Evolutionary conservation across 2,888 invertebrate species (phyloP), one percentile per base, ranked within the genome.

Genomic region (Pristionchus japonicus): DNA sequence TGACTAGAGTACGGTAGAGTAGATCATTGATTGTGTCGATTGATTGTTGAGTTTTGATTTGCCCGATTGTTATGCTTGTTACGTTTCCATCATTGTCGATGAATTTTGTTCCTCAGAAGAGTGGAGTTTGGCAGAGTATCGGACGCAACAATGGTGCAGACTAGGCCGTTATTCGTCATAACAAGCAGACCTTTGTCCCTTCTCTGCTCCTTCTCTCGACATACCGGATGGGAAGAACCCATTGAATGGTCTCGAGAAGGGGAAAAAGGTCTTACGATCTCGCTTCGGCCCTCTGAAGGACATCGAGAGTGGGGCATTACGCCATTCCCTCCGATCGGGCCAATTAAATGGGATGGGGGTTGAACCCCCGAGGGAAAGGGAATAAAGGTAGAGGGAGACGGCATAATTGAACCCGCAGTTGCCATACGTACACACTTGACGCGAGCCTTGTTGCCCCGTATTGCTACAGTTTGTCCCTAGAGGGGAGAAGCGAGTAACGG

Each of bases 211-310:
- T n/a, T n/a, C 47, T n/a, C 70, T 70, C 37, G 70, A 37, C 34
- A 70, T 70, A 37, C 37, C 70, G 64, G 64, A 67, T 67, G 64
- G 57, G 27, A 20, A 20, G n/a, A n/a, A n/a, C n/a, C 74, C 20
- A 74, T 37, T 47, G 34, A 77, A 43, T 77, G 77, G 43, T 57
- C 70, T 70, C 20, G 37, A 57, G 67, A 20, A 67, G 9, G 4
- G 9, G 40, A 47, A 77, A 77, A 77, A 77, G 43, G 37, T 27
- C 77, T 77, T 77, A 77, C 77, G 77, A 77, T 77, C 77, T 77
- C 77, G 23, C 9, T 27, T 23, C n/a, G 43, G 20, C 23, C 34
- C 77, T 77, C 77, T 47, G 77, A 77, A 77, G 77, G 77, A 70
- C 70, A 70, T 77, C 77, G 77, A 47, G 77, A 77, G 40, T 74